Evolutionary conservation across 2,888 invertebrate genomes (phyloP), one percentile per base, ranked within the genome.

Genomic region (Clitarchus hookeri): DNA sequence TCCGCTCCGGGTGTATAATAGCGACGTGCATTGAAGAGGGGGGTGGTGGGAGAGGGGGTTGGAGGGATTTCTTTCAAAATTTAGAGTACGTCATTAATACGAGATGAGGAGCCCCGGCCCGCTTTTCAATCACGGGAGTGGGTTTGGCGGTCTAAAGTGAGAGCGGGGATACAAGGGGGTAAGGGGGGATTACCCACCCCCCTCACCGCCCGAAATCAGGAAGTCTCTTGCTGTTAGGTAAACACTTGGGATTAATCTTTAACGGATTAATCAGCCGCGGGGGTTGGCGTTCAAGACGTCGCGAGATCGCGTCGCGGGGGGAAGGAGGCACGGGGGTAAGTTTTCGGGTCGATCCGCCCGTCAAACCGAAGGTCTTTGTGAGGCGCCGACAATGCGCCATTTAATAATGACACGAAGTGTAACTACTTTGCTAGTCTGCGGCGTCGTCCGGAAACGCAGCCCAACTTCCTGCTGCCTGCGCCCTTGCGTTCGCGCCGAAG

Each of bases 191-290:
- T 0, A 6, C 19, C 65, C 19, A 19, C 65, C 65, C 65, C 65
- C n/a, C 65, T 3, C 65, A 8, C 65, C 6, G 13, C n/a, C n/a
- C n/a, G 65, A 65, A 65, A 65, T 65, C 65, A 65, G 65, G 65
- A 65, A 65, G 65, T 65, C 65, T 65, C 65, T 65, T n/a, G 65
- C 65, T 65, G 65, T 65, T 65, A n/a, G 65, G 65, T 65, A 65
- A 65, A 65, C 65, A 65, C 65, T 65, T 65, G 65, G 82, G 27
- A 82, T 82, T 82, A 82, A 82, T 82, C 36, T 82, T 82, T 82
- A 82, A 82, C 82, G 44, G 82, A 82, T 82, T 82, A 82, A 82
- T 82, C 82, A 27, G 82, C 82, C 65, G 65, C 23, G 65, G 65
- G n/a, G 65, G 0, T 65, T 65, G 23, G 65, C 48, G 48, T 16